Evolutionary conservation across 2,113 vertebrate species (phyloP).

Genomic region (Percina caprodes): DNA sequence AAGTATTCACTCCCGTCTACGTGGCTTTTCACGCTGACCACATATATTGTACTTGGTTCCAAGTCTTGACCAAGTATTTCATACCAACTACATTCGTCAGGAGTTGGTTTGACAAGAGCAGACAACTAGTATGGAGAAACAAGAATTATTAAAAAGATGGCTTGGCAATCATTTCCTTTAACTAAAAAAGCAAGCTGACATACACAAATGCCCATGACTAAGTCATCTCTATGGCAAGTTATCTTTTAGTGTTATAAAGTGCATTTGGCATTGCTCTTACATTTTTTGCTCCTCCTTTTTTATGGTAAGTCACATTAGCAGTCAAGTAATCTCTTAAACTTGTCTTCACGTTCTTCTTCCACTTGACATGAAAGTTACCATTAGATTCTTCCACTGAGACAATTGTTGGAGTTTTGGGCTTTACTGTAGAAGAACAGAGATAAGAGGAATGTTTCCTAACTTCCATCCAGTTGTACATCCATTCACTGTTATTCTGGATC

Average conservation of each 20-base stretch:
- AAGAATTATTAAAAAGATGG: background rate
- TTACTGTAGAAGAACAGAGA: slow-evolving; percentile 59
- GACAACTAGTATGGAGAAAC: background rate
- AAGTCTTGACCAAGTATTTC: slow-evolving; percentile 57
- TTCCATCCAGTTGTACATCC: background rate
- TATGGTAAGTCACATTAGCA: slow-evolving; percentile 57
- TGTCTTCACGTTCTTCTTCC: background rate
- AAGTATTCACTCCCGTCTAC: accelerated
- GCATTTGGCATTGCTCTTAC: slow-evolving; percentile 37
- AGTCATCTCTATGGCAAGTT: background rate
- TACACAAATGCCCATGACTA: background rate
- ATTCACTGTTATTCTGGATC: background rate
- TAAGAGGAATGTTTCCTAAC: too few relatives aligned
- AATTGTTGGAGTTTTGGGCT: slow-evolving; percentile 70
- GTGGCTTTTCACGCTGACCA: slow-evolving; percentile 62
- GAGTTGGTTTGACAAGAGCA: accelerated
- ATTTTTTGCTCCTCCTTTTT: slow-evolving; percentile 38
- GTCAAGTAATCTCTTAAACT: accelerated
- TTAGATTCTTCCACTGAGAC: slow-evolving; percentile 29
- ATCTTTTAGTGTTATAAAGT: background rate
- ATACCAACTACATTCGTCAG: accelerated
- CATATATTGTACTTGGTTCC: slow-evolving; percentile 57
- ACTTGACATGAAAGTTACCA: slow-evolving; percentile 58
- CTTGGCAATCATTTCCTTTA: background rate
- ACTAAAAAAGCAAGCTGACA: background rate